Conservation (phyloP, 2,888 invertebrate genomes). For the Cacoxenus indagator region DNA sequence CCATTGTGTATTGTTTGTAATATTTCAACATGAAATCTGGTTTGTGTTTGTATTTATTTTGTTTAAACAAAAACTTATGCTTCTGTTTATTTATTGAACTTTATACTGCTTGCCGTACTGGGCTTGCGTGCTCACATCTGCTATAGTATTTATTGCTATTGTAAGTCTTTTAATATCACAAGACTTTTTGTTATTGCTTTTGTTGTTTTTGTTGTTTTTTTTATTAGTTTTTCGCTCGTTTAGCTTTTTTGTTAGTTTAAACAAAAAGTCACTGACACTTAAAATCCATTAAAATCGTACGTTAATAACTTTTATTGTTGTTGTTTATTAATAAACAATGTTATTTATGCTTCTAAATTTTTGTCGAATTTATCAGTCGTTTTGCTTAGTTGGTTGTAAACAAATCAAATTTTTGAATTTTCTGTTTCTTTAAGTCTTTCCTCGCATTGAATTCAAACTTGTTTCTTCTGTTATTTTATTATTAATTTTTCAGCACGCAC, state of each 20-base stretch:
- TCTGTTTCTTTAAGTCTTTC: no score
- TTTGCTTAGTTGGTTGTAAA: no score
- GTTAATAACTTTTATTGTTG: constrained; percentile 19
- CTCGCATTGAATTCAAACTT: no score
- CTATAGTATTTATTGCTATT: constrained; percentile 43
- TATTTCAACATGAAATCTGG: constrained; percentile 37
- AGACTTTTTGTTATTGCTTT: constrained; percentile 27
- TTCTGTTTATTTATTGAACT: constrained; percentile 42
- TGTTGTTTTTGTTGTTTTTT: constrained; percentile 21
- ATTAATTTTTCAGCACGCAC: no score
- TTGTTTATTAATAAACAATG: constrained; percentile 46
- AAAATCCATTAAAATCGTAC: constrained; percentile 49
- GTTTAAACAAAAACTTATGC: constrained; percentile 43
- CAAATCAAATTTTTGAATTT: no score
- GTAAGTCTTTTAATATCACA: constrained; percentile 62
- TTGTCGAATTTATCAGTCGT: constrained; percentile 15
- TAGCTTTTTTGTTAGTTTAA: constrained; percentile 24
- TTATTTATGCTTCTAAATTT: constrained; percentile 8
- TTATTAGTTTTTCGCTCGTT: constrained; percentile 30
- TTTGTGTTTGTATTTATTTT: constrained; percentile 39
- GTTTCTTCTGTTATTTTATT: no score
- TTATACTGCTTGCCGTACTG: constrained; percentile 45
- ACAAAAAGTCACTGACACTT: constrained; percentile 68
- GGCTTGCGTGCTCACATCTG: no score
- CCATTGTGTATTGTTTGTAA: constrained; percentile 53